Evolutionary conservation across 2,888 invertebrate species (phyloP), one percentile per base, ranked within the genome.

Genomic region (Trachelus tabidus): DNA sequence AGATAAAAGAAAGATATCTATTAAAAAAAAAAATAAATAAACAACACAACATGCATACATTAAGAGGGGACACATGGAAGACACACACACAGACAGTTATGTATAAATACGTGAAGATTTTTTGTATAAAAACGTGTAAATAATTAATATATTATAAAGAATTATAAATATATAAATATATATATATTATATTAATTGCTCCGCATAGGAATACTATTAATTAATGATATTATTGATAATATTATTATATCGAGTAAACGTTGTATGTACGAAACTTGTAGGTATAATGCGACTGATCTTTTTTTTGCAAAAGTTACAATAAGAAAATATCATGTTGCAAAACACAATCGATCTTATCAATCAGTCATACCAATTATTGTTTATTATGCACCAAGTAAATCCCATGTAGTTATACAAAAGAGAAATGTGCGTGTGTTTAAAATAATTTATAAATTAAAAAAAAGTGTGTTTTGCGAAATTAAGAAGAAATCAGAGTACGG

Each of bases 91-190:
- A 79, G 68, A 35, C 71, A 89, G 85, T 86, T 85, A 87, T 89
- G 89, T 90, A 90, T 89, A 90, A 90, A 90, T 85, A 87, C 86
- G 85, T 88, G 87, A 89, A 89, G 85, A 89, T 88, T 89, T 90
- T 89, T 90, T 89, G 90, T 90, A 89, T 90, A 90, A 89, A 82
- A 82, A 84, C 86, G 82, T 90, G 90, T 89, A 90, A 84, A 90
- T 90, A 90, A 87, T 88, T 89, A 89, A 89, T 90, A 89, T 89
- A 88, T 88, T 69, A 40, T 34, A 34, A 84, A 84, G 81, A 83
- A 84, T 84, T 82, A 84, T 83, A 82, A 84, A 84, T 84, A 85
- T 83, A 81, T 83, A 78, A 81, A 81, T 73, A 73, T 40, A 40
- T 40, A 40, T 40, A 40, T 73, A 73, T 73, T 73, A 73, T 73